Percentiles rank a stretch among this genome's conserved stretches.
Conservation (phyloP, 2,888 invertebrate species). For the Silvanus unidentatus region DNA sequence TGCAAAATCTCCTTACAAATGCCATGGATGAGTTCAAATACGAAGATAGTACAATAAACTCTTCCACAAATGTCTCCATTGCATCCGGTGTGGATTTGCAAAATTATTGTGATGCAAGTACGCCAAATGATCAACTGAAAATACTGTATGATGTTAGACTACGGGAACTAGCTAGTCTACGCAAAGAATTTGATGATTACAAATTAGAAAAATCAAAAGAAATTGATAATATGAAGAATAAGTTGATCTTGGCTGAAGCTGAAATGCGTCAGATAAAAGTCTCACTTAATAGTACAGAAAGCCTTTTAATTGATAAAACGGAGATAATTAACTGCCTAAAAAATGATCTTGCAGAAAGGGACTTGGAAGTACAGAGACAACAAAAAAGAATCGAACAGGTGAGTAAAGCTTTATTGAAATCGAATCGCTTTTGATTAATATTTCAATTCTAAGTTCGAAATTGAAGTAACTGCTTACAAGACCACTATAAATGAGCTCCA, state of each 20-base stretch:
- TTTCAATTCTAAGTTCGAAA: slow-evolving; percentile 21
- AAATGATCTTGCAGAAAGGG: slow-evolving; percentile 17
- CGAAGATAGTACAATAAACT: slow-evolving; percentile 49
- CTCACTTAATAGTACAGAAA: slow-evolving; percentile 29
- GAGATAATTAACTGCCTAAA: slow-evolving; percentile 22
- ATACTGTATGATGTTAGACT: slow-evolving; percentile 44
- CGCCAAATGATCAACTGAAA: slow-evolving; percentile 42
- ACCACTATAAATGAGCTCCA: slow-evolving; percentile 31
- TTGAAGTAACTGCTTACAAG: slow-evolving; percentile 30
- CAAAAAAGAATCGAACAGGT: slow-evolving; percentile 25
- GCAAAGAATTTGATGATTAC: slow-evolving; percentile 27
- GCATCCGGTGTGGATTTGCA: slow-evolving; percentile 28
- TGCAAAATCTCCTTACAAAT: slow-evolving; percentile 58
- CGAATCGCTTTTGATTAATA: not conserved
- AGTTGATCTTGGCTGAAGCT: slow-evolving; percentile 28
- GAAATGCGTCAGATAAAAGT: slow-evolving; percentile 32
- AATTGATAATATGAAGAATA: slow-evolving; percentile 27
- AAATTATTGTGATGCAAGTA: slow-evolving; percentile 26
- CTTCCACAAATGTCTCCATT: slow-evolving; percentile 30
- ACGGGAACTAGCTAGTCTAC: slow-evolving; percentile 35
- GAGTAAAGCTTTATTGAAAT: no score
- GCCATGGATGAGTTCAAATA: slow-evolving; percentile 65
- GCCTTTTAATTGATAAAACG: slow-evolving; percentile 31
- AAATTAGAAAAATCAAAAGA: slow-evolving; percentile 25
- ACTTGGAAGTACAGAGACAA: slow-evolving; percentile 22